These are phyloP conservation scores for Ditylenchus weischeri DNA, from an alignment of 2,888 invertebrate genomes.

Conservation along the genomic window DNA sequence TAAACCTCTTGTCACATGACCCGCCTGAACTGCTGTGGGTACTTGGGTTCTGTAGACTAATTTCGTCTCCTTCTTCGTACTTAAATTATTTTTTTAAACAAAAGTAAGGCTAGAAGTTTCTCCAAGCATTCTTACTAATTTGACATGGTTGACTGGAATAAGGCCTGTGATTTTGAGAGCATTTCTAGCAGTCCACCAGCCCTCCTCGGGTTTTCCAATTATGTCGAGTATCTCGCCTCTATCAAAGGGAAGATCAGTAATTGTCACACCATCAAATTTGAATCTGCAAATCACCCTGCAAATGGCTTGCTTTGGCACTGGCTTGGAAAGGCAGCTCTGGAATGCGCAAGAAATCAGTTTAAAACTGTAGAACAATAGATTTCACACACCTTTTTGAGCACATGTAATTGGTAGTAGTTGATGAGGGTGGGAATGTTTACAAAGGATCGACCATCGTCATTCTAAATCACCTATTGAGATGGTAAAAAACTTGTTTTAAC, in stretches of 20 bases:
- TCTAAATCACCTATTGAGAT: slow-evolving; percentile 60
- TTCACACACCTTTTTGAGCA: slow-evolving; percentile 54
- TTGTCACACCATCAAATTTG: slow-evolving; percentile 69
- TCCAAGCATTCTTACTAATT: slow-evolving; percentile 12
- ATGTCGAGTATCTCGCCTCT: slow-evolving; percentile 86
- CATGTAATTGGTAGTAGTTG: slow-evolving; percentile 85
- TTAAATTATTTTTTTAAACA: slow-evolving; percentile 2
- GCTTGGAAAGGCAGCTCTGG: slow-evolving; percentile 17
- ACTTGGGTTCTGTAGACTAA: slow-evolving; percentile 26
- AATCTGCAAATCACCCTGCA: slow-evolving; percentile 36
- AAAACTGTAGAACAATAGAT: background rate
- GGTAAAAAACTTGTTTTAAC: too few relatives aligned
- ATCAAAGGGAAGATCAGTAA: slow-evolving; percentile 89
- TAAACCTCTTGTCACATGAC: slow-evolving; percentile 18
- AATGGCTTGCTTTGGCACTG: slow-evolving; percentile 37
- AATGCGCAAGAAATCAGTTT: background rate
- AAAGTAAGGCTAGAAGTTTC: background rate
- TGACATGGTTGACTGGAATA: slow-evolving; percentile 90
- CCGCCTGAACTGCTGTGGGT: slow-evolving; percentile 20
- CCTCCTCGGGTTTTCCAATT: slow-evolving; percentile 89
- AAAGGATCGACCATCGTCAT: slow-evolving; percentile 92
- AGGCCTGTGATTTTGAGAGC: slow-evolving; percentile 80
- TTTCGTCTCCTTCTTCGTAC: slow-evolving; percentile 25
- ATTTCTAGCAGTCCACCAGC: slow-evolving; percentile 98
- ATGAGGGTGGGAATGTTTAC: slow-evolving; percentile 83